phyloP scores from a whole-genome alignment of 2,113 vertebrate species.

The Nipponia nippon region DNA sequence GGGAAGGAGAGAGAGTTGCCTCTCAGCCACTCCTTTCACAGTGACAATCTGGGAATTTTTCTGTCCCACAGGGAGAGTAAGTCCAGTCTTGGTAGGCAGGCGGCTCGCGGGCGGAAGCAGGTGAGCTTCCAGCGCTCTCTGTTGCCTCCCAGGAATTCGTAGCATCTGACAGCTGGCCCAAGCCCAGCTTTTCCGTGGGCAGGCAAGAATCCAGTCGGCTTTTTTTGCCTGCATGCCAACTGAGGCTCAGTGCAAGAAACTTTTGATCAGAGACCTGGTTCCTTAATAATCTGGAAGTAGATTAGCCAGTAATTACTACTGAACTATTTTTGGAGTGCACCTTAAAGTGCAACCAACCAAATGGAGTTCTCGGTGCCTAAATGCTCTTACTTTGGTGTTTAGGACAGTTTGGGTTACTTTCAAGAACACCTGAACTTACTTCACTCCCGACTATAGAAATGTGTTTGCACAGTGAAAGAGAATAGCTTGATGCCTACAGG shows the following conservation, averaged over 20 bases:
- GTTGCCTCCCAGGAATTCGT: neutral
- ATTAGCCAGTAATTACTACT: neutral
- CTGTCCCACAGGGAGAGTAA: neutral
- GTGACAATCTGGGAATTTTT: neutral
- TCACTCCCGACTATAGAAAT: neutral
- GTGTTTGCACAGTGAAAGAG: neutral
- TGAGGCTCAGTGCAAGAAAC: neutral
- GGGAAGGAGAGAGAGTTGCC: neutral
- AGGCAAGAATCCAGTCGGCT: neutral
- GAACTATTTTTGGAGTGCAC: neutral
- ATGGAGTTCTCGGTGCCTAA: neutral
- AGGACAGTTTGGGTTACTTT: neutral
- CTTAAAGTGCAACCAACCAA: neutral
- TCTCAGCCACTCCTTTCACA: neutral
- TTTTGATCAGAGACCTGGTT: neutral
- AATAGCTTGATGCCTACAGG: neutral
- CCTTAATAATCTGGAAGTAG: neutral
- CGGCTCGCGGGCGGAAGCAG: neutral
- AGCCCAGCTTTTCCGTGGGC: neutral
- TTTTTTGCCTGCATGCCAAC: neutral
- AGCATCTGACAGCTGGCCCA: neutral
- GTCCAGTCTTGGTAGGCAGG: neutral
- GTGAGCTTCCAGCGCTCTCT: neutral
- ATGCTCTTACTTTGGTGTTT: neutral
- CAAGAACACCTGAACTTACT: neutral